Evolutionary conservation across 2,888 invertebrate species (phyloP), one percentile per base, ranked within the genome.

Genomic region (Oithona nana): DNA sequence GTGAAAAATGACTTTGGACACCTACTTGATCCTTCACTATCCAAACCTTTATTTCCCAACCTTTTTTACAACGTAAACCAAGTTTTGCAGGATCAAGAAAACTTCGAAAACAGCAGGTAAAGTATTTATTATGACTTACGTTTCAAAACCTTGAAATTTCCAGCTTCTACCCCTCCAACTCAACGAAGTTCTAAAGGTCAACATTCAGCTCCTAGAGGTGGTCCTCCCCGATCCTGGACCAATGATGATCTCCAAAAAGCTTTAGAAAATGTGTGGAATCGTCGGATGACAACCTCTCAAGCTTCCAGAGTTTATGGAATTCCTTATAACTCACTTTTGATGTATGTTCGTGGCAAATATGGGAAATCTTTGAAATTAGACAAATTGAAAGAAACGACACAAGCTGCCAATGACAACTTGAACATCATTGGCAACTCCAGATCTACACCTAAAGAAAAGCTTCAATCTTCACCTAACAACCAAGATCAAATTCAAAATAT

Each of bases 181-280:
- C 39, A 39, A 39, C 6, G 39, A 39, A 39, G 16, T 39, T 39
- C 39, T 62, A 88, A 89, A 72, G 89, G 89, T 55, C 89, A 89
- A 71, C 89, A 89, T 75, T 87, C 31, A 3, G 87, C 69, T 88
- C 89, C 49, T 88, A 88, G 28, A 78, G 89, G 67, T 88, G 89
- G 89, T 13, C 89, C 89, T 13, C 89, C 89, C 0, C 79, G 89
- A 62, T 89, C 89, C 1, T 89, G 89, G 89, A 89, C 88, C 65
- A 89, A 89, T 75, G 86, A 86, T 48, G 89, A 89, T 71, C 78
- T 89, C 60, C 89, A 89, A 60, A 86, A 88, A 74, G 89, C 89
- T 1, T 78, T 89, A 61, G 88, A 88, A 70, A 88, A 88, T 74
- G 89, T 89, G n/a, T 89, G 89, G 89, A 88, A 88, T 75, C 88